A percentile compares a stretch with the other conserved stretches of the same genome.
These are phyloP conservation scores for Lomographa bimaculata DNA, from an alignment of 2,888 invertebrate species.

Conservation along the genomic window DNA sequence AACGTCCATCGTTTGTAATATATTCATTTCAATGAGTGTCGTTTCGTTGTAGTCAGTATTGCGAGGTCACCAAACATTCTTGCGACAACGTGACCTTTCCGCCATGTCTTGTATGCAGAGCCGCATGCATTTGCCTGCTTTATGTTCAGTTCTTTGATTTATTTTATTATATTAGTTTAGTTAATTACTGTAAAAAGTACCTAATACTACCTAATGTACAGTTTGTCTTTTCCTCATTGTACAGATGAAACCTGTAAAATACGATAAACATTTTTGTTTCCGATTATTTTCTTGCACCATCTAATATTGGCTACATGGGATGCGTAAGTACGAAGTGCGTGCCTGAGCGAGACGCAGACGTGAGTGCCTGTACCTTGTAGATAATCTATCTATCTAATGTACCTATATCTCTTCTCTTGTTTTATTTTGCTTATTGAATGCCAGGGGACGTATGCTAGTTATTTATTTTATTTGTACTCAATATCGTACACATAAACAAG, in stretches of 20 bases:
- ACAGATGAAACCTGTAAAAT: constrained; percentile 81
- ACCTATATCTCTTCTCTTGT: constrained; percentile 52
- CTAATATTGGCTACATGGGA: constrained; percentile 88
- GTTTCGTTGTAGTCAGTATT: constrained; percentile 85
- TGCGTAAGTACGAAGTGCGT: constrained; percentile 70
- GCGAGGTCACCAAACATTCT: constrained; percentile 82
- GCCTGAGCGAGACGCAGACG: constrained; percentile 39
- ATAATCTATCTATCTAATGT: constrained; percentile 50
- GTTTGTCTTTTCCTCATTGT: constrained; percentile 79
- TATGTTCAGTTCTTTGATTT: constrained; percentile 84
- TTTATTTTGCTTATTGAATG: constrained; percentile 79
- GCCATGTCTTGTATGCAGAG: constrained; percentile 85
- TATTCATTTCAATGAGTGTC: constrained; percentile 87
- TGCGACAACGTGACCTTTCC: constrained; percentile 88
- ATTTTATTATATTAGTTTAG: constrained; percentile 82
- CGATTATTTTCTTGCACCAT: constrained; percentile 87
- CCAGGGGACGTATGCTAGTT: constrained; percentile 62
- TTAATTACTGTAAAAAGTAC: constrained; percentile 80
- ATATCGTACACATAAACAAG: constrained; percentile 47
- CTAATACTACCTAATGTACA: constrained; percentile 73
- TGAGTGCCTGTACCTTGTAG: constrained; percentile 58
- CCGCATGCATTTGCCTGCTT: constrained; percentile 89
- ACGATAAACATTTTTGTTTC: constrained; percentile 84
- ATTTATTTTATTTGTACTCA: constrained; percentile 43
- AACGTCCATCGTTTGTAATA: constrained; percentile 84